Evolutionary conservation across 2,113 vertebrate genomes (phyloP).

Genomic region (Stigmatopora argus): DNA sequence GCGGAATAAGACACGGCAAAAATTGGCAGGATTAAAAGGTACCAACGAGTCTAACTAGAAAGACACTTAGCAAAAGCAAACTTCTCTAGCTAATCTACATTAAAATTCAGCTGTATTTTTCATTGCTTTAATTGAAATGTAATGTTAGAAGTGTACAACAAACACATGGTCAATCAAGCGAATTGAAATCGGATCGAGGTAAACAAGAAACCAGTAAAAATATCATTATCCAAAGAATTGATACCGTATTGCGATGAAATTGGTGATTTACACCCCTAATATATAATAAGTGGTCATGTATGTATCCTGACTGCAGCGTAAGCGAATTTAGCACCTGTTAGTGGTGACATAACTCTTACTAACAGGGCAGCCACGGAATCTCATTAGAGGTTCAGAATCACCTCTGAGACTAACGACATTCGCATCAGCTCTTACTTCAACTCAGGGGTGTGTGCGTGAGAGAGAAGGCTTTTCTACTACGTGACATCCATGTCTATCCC

Average conservation of each 20-base stretch:
- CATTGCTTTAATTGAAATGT: too few relatives aligned
- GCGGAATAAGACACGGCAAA: not conserved
- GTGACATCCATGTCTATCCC: constrained; percentile 69
- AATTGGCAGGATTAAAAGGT: not conserved
- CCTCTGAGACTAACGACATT: constrained; percentile 48
- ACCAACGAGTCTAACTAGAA: not conserved
- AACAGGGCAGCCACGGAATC: constrained; percentile 48
- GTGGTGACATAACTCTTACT: constrained; percentile 26
- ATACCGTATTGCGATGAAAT: not conserved
- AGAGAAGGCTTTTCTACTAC: constrained; percentile 43
- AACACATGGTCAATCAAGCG: too few relatives aligned
- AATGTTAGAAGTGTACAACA: too few relatives aligned
- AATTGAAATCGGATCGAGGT: too few relatives aligned
- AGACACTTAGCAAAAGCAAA: not conserved
- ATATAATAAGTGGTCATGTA: constrained; percentile 18
- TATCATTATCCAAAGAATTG: too few relatives aligned
- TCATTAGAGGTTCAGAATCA: constrained; percentile 56
- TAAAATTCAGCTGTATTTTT: too few relatives aligned
- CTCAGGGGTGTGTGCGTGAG: constrained; percentile 11
- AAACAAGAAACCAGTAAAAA: too few relatives aligned
- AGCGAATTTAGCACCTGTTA: constrained; percentile 43
- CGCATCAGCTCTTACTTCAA: constrained; percentile 32
- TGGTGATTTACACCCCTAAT: not conserved
- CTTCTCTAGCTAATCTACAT: not conserved
- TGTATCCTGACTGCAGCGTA: constrained; percentile 25